Evolutionary conservation across 2,797 vertebrate genomes (phyloP).

Genomic region (Scyliorhinus canicula): DNA sequence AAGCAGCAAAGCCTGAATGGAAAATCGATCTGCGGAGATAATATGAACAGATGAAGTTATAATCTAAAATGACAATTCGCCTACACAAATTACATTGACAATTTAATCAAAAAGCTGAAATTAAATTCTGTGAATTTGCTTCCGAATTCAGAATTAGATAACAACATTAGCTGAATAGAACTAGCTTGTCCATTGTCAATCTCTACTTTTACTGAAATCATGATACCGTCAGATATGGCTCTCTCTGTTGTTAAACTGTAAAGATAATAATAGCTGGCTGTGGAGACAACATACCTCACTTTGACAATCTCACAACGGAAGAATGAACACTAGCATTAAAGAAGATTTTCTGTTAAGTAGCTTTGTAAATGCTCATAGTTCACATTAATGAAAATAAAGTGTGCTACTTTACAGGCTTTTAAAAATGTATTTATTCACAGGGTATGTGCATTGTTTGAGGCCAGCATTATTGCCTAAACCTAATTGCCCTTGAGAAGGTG

Average conservation of each 20-base stretch:
- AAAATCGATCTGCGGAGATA: neutral
- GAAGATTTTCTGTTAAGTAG: neutral
- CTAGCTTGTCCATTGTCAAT: neutral
- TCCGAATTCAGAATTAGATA: constrained; percentile 12
- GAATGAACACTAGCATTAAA: neutral
- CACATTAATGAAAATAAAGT: neutral
- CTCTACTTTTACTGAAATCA: neutral
- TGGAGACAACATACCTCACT: neutral
- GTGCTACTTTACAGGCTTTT: neutral
- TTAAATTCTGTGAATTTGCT: constrained; percentile 1
- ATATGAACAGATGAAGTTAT: neutral
- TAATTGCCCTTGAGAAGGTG: neutral
- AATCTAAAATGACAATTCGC: neutral
- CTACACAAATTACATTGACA: neutral
- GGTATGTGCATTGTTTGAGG: neutral
- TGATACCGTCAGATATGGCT: neutral
- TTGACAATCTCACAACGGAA: neutral
- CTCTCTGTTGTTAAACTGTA: neutral
- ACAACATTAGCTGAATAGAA: neutral
- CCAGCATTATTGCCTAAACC: neutral
- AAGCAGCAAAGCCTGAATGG: neutral
- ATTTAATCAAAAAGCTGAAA: constrained; percentile 28
- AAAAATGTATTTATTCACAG: neutral
- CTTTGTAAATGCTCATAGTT: no score
- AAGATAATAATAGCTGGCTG: neutral